Conservation (phyloP, 2,113 vertebrate species). For the Origma solitaria region DNA sequence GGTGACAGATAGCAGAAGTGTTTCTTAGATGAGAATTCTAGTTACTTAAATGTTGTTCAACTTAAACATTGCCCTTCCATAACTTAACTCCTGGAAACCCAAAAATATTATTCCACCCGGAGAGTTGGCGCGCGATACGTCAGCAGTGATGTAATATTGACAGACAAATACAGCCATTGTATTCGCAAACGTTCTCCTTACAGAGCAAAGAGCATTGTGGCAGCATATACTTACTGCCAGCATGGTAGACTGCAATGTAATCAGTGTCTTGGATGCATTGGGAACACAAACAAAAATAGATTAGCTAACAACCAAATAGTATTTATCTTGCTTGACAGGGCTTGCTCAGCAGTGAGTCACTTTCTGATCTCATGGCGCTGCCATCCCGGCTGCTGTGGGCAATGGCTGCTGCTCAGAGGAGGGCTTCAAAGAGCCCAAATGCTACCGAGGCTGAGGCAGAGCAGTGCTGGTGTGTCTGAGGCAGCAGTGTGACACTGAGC, state of each 20-base stretch:
- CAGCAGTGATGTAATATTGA: slow-evolving; percentile 41
- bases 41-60: neutral
- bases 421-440: neutral
- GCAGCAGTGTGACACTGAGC: neutral
- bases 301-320: slow-evolving; percentile 39
- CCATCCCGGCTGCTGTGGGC: neutral
- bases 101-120: neutral
- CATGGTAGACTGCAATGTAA: neutral
- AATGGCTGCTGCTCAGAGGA: neutral
- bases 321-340: slow-evolving; percentile 36
- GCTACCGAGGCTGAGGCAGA: neutral
- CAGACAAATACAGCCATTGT: slow-evolving; percentile 46
- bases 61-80: neutral
- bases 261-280: slow-evolving; percentile 31
- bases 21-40: neutral
- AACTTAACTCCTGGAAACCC: neutral
- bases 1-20: neutral
- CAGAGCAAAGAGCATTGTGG: slow-evolving; percentile 18
- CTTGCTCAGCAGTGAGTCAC: neutral
- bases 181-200: neutral
- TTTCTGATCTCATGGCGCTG: slow-evolving; percentile 9
- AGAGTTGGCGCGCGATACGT: neutral
- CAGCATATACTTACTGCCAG: neutral
- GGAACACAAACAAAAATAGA: slow-evolving; percentile 61
- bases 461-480: neutral